These are phyloP conservation scores for Cynodonichthys magdalenae DNA, from an alignment of 2,797 vertebrate genomes.

Conservation along the genomic window DNA sequence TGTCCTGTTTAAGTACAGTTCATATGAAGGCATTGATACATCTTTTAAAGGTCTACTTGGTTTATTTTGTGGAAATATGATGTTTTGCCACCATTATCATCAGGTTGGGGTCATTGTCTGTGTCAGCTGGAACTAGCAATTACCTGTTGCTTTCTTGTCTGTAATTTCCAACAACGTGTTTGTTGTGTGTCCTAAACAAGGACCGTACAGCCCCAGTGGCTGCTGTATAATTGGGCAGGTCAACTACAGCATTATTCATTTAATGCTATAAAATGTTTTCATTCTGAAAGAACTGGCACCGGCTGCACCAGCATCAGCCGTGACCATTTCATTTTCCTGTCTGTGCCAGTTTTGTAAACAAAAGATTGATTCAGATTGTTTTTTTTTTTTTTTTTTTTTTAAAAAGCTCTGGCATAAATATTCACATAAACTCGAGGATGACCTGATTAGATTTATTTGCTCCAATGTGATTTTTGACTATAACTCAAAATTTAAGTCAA, in stretches of 20 bases:
- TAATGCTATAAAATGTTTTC: not conserved
- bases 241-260: not conserved
- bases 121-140: not conserved
- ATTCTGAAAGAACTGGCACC: not conserved
- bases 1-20: constrained; percentile 1
- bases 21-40: not conserved
- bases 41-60: not conserved
- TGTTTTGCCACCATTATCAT: constrained; percentile 13
- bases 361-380: not conserved
- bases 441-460: constrained; percentile 15
- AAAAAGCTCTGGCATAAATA: constrained; percentile 3
- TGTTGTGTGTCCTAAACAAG: not conserved
- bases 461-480: constrained; percentile 2
- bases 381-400: constrained; percentile 1
- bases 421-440: not conserved
- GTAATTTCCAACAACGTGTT: not conserved
- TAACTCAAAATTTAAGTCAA: not conserved
- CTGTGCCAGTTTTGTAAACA: constrained; percentile 1
- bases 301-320: not conserved
- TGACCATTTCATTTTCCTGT: not conserved
- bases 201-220: not conserved
- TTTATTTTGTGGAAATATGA: not conserved
- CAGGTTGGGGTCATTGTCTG: constrained; percentile 2
- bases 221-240: not conserved
- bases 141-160: not conserved